Conservation (phyloP, 2,888 invertebrate genomes). For the Odontocolon sp. region DNA sequence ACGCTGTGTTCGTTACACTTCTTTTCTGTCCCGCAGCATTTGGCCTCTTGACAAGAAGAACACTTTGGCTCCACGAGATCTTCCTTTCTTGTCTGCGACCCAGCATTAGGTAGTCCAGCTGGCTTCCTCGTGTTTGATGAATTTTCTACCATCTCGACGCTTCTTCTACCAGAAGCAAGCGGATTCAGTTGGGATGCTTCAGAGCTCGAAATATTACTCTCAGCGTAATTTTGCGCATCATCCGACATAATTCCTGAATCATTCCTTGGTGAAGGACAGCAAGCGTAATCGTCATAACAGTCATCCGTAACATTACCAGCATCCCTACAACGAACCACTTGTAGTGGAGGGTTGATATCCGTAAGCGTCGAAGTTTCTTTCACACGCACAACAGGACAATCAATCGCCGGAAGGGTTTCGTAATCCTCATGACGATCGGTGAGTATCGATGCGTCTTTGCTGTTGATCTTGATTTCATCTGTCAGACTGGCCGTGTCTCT, state of each 20-base stretch:
- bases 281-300: conserved; percentile 65
- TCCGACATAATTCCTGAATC: conserved; percentile 73
- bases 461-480: conserved; percentile 64
- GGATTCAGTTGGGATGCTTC: conserved; percentile 62
- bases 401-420: conserved; percentile 24
- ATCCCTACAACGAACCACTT: conserved; percentile 66
- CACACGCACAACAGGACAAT: conserved; percentile 66
- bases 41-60: conserved; percentile 10
- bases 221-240: conserved; percentile 68
- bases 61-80: conserved; percentile 37
- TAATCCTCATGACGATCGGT: conserved; percentile 73
- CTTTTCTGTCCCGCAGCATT: conserved; percentile 28
- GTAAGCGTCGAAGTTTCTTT: conserved; percentile 75
- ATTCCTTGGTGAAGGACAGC: conserved; percentile 65
- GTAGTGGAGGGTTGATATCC: conserved; percentile 64
- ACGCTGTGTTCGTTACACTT: conserved; percentile 36
- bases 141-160: conserved; percentile 60
- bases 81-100: conserved; percentile 61
- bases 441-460: conserved; percentile 69
- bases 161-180: conserved; percentile 49
- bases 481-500: conserved; percentile 71
- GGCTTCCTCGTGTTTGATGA: conserved; percentile 69
- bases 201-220: conserved; percentile 65
- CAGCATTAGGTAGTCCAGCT: conserved; percentile 53
- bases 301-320: conserved; percentile 71